Percentiles rank a stretch among this genome's conserved stretches.
Evolutionary conservation across 1,140 invertebrate genomes (phyloP).

Genomic region (Drosophila neocordata): DNA sequence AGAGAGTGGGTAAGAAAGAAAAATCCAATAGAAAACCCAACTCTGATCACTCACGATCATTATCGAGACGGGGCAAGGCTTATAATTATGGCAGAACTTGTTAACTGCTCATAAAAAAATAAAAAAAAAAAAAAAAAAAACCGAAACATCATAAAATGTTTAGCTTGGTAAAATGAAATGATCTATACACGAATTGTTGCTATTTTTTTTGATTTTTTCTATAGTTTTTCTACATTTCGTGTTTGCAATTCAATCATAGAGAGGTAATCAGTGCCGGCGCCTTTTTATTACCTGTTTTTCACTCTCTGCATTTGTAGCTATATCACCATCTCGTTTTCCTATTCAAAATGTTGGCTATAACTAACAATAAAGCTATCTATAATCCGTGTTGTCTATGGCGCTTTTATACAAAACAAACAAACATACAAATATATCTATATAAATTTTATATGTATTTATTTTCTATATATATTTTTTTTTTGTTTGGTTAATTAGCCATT

Average conservation of each 20-base stretch:
- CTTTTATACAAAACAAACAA: not conserved
- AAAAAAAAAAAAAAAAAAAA: slow-evolving; percentile 15
- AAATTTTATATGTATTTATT: not conserved
- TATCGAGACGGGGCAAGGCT: slow-evolving; percentile 20
- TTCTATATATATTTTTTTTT: slow-evolving; percentile 27
- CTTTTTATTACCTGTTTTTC: slow-evolving; percentile 49
- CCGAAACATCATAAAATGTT: slow-evolving; percentile 3
- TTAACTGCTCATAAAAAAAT: slow-evolving; percentile 55
- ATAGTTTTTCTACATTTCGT: slow-evolving; percentile 26
- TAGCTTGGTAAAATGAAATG: slow-evolving; percentile 30
- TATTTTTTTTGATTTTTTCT: not conserved
- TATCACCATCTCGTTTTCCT: not conserved
- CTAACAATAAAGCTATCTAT: slow-evolving; percentile 24
- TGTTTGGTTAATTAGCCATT: slow-evolving; percentile 67
- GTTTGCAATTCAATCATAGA: slow-evolving; percentile 41
- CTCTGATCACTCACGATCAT: slow-evolving; percentile 29
- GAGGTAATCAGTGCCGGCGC: slow-evolving; percentile 41
- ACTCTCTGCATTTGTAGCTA: slow-evolving; percentile 17
- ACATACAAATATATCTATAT: too few relatives aligned
- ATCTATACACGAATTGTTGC: slow-evolving; percentile 23
- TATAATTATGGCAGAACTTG: slow-evolving; percentile 53
- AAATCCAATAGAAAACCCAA: slow-evolving; percentile 23
- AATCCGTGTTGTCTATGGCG: slow-evolving; percentile 48
- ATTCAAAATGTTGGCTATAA: not conserved
- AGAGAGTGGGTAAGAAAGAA: slow-evolving; percentile 4